Evolutionary conservation across 2,113 vertebrate species (phyloP), one percentile per base, ranked within the genome.

Genomic region (Scomber japonicus): DNA sequence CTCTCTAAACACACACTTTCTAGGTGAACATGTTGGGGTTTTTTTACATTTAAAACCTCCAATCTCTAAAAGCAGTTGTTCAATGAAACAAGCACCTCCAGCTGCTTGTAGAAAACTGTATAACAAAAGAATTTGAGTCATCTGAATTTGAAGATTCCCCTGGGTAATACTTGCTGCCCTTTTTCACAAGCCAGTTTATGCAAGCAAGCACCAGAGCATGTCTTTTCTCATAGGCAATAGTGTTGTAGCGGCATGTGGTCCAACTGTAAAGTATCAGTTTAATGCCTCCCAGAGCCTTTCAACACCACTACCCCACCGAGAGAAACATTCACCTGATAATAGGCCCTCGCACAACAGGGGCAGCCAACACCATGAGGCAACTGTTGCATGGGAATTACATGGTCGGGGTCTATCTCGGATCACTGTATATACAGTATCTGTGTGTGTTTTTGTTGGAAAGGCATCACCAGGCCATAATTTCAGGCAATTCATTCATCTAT

Each of bases 191-290:
- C 53, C 13, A 13, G 2, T 70, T 17, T 51, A 73, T 49, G 69
- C 57, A 71, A 44, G 27, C 45, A 75, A 45, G 53, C 65, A 61
- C 11, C 55, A 53, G 40, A 5, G 27, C 64, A 44, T 49, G 62
- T 56, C 54, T 75, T 45, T 74, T 53, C 57, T 80, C 24, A 6
- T 45, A 64, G 73, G 64, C 71, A 66, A 27, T 63, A 60, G 51
- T 71, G 71, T 51, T 12, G 2, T 5, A 64, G 56, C 89, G 64
- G 82, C 84, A 84, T 84, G 90, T 40, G 85, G 87, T 77, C 85
- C 55, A 10, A 54, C 75, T 73, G 46, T 72, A 59, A 69, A 79
- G 68, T 82, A 85, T 50, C 77, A 84, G 31, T 75, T 73, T 24
- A 74, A 78, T 69, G 53, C 80, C 69, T 71, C 71, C 59, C 56